Percentiles rank a stretch among this genome's conserved stretches.
These are phyloP conservation scores for Lithophane socia DNA, from an alignment of 2,888 invertebrate genomes.

Conservation along the genomic window DNA sequence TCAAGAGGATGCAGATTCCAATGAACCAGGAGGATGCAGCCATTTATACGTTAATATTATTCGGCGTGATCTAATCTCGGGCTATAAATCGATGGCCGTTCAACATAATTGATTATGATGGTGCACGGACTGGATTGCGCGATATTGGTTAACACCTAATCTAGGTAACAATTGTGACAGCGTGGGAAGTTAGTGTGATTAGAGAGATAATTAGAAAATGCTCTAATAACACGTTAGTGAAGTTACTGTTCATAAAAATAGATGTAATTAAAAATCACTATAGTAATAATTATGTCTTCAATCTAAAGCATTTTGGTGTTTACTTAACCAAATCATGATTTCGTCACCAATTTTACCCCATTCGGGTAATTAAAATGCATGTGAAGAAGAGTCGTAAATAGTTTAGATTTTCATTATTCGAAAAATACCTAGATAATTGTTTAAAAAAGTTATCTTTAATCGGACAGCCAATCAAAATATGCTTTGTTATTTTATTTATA, in stretches of 20 bases:
- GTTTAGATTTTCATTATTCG: not conserved
- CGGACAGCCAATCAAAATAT: not conserved
- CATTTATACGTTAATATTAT: conserved; percentile 56
- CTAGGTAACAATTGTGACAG: conserved; percentile 52
- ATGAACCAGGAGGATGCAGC: conserved; percentile 23
- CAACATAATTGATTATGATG: conserved; percentile 78
- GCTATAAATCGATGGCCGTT: conserved; percentile 65
- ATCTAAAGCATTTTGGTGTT: not conserved
- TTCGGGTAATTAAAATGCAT: not conserved
- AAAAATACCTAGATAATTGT: not conserved
- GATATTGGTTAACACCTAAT: conserved; percentile 74
- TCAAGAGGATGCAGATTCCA: not conserved
- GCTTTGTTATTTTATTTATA: not conserved
- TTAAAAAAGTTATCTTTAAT: not conserved
- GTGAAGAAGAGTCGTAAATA: no score
- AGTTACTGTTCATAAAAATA: not conserved
- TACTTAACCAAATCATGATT: not conserved
- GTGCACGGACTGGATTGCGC: conserved; percentile 70
- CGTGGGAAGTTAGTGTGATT: conserved; percentile 59
- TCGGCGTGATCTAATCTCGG: conserved; percentile 61
- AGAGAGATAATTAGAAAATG: conserved; percentile 1
- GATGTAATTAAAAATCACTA: not conserved
- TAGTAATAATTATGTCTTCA: not conserved
- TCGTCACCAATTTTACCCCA: not conserved
- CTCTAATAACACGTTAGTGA: not conserved